Conservation (phyloP, 2,888 invertebrate genomes). For the Adelphocoris suturalis region DNA sequence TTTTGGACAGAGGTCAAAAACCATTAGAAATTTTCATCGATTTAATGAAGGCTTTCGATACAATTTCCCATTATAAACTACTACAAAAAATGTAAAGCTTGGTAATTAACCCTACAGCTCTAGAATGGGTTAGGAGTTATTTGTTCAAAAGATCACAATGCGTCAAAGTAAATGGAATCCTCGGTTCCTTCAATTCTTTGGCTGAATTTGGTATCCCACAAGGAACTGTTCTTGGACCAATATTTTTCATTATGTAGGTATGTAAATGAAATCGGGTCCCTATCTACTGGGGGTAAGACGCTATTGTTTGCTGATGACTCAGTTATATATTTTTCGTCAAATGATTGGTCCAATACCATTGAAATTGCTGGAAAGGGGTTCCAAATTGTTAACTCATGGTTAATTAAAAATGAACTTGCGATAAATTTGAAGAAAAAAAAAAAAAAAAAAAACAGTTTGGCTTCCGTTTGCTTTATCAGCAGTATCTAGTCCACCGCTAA, state of each 20-base stretch:
- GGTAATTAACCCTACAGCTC: background rate
- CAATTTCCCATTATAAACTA: slow-evolving; percentile 22
- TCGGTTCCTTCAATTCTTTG: background rate
- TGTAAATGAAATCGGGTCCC: background rate
- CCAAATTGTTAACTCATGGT: background rate
- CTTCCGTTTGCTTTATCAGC: background rate
- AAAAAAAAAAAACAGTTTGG: background rate
- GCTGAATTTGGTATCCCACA: slow-evolving; percentile 30
- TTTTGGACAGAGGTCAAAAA: slow-evolving; percentile 8
- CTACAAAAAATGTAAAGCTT: background rate
- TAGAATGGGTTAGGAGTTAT: slow-evolving; percentile 33
- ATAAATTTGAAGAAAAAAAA: background rate
- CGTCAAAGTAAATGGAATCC: slow-evolving; percentile 12
- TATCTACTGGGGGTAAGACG: background rate
- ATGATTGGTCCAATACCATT: background rate
- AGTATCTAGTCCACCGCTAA: background rate
- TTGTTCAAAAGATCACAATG: background rate
- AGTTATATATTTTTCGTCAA: background rate
- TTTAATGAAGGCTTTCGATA: slow-evolving; percentile 25
- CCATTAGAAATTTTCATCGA: background rate
- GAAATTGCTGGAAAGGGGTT: background rate
- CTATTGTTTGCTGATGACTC: background rate
- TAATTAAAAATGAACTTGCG: background rate
- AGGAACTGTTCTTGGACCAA: slow-evolving; percentile 17
- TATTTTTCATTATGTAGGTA: background rate